These are phyloP conservation scores for Phaetusa simplex DNA, from an alignment of 2,113 vertebrate species.

Conservation along the genomic window DNA sequence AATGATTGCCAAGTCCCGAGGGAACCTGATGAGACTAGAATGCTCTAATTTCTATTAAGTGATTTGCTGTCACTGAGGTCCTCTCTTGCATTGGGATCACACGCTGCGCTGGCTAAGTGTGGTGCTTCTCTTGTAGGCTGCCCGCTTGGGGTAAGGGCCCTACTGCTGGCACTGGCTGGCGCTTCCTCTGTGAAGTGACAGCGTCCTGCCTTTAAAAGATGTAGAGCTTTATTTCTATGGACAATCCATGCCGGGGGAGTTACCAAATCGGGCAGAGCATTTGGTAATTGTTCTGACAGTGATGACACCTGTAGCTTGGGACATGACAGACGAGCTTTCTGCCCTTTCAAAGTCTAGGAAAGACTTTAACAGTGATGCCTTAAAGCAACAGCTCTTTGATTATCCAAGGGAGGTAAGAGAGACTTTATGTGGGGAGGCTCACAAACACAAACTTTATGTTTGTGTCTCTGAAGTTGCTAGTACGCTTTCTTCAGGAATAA, in stretches of 20 bases:
- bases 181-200: rapidly evolving
- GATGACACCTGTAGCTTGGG: neutral
- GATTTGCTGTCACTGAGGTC: neutral
- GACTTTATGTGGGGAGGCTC: neutral
- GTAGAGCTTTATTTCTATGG: neutral
- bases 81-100: neutral
- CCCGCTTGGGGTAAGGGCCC: neutral
- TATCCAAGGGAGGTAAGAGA: neutral
- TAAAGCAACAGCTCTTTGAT: neutral
- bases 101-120: neutral
- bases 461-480: neutral
- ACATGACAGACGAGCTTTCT: neutral
- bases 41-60: neutral
- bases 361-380: neutral
- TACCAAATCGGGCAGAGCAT: neutral
- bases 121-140: neutral
- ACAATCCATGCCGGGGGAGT: neutral
- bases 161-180: neutral
- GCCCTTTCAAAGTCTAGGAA: neutral
- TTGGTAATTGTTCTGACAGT: neutral
- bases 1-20: neutral
- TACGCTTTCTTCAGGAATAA: neutral
- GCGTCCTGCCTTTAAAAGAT: neutral
- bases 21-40: neutral
- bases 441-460: neutral